Evolutionary conservation across 2,888 invertebrate species (phyloP), one percentile per base, ranked within the genome.

Genomic region (Ophion slaviceki): DNA sequence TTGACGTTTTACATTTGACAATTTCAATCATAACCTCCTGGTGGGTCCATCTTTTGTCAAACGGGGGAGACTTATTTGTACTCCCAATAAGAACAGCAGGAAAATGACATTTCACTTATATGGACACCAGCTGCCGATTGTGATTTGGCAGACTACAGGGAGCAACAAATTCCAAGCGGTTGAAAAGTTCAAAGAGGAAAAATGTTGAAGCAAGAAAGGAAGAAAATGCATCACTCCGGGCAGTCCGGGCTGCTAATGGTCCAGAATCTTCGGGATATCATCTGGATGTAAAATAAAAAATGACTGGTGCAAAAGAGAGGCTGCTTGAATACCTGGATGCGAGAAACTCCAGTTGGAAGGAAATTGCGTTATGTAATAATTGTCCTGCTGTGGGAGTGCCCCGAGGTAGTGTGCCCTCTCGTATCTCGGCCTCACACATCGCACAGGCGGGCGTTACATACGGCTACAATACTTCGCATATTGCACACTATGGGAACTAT

Each of bases 361-460:
- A 93, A 93, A 93, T 93, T 93, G 93, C 93, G 91, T 93, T 92
- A 93, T 93, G 92, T 92, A 93, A 94, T 93, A 92, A 93, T 93
- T 92, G 92, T 93, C 92, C 91, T 84, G 86, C 77, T 93, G 93
- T 93, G 93, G 92, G 93, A 93, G 92, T 93, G 92, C 90, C 91
- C 91, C 87, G 90, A 90, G 89, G 80, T 36, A 66, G 85, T 79
- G 78, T 77, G 78, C 74, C 70, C 76, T 77, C 70, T 67, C 64
- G 64, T 28, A 24, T 59, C 59, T 59, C 45, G 76, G 70, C 62
- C 70, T 71, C 61, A 80, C 81, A 70, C 75, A 76, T 76, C 66
- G 28, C 61, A 53, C 53, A 53, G 53, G 61, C 57, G 45, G 75
- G 47, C 40, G 79, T 83, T 83, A 83, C 81, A 77, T 83, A 79